phyloP scores from a whole-genome alignment of 2,797 vertebrate genomes.

The Novumbra hubbsi region DNA sequence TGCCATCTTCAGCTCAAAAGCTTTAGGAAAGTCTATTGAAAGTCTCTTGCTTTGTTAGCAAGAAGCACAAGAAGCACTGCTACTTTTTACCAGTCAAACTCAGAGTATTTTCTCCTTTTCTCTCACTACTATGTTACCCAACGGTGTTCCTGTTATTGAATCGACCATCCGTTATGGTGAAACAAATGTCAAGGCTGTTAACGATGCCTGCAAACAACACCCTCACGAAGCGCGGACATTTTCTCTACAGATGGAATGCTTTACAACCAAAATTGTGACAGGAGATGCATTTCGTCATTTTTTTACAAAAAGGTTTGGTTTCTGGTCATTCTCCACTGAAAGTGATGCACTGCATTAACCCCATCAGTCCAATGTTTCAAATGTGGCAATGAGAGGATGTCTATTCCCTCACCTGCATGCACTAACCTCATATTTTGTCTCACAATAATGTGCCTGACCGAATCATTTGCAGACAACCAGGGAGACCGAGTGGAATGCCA shows the following conservation, averaged over 20 bases:
- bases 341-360: constrained; percentile 55
- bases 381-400: too few relatives aligned
- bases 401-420: too few relatives aligned
- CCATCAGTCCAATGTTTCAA: too few relatives aligned
- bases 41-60: constrained; percentile 22
- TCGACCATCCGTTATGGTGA: not conserved
- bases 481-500: too few relatives aligned
- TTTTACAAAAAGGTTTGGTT: not conserved
- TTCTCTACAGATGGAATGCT: not conserved
- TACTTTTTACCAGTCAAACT: constrained; percentile 3
- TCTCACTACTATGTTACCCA: constrained; percentile 30
- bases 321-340: constrained; percentile 1
- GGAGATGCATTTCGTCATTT: not conserved
- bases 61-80: constrained; percentile 42
- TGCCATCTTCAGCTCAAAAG: not conserved
- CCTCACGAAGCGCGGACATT: not conserved
- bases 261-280: not conserved
- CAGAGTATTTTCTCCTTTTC: constrained; percentile 28
- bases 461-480: too few relatives aligned
- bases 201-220: not conserved
- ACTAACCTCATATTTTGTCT: too few relatives aligned
- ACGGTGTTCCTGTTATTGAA: constrained; percentile 29
- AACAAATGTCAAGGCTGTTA: not conserved
- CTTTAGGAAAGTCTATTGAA: constrained; percentile 12
- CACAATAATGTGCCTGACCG: too few relatives aligned